These are phyloP conservation scores for Myanophis thanlyinensis DNA, from an alignment of 2,113 vertebrate genomes.

Conservation along the genomic window DNA sequence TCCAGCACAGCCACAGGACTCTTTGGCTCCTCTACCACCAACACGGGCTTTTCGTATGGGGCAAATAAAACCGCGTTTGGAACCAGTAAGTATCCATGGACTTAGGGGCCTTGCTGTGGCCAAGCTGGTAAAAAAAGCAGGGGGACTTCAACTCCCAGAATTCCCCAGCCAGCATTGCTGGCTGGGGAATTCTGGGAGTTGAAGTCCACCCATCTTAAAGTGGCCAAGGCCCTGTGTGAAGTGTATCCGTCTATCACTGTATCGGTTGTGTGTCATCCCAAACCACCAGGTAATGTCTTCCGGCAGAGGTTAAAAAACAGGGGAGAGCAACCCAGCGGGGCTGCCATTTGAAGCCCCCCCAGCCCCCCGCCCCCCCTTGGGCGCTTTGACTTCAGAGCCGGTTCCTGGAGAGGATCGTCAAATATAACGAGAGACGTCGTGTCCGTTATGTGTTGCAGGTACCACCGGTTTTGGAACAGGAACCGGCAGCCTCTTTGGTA, in stretches of 20 bases:
- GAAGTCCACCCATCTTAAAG: background rate
- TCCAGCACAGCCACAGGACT: constrained; percentile 85
- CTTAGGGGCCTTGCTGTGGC: background rate
- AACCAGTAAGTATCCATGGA: constrained; percentile 73
- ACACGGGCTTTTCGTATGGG: constrained; percentile 86
- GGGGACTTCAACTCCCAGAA: background rate
- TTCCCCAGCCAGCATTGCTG: too few relatives aligned
- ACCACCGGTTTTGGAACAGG: constrained; percentile 82
- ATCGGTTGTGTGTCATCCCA: background rate
- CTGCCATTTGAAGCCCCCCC: background rate
- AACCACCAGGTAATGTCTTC: background rate
- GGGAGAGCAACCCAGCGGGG: background rate
- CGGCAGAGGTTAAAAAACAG: background rate
- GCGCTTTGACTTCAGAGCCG: background rate
- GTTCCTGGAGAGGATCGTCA: background rate
- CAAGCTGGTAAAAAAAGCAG: background rate
- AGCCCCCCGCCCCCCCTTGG: background rate
- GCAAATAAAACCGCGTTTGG: constrained; percentile 88
- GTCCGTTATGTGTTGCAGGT: constrained; percentile 53
- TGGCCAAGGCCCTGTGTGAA: background rate
- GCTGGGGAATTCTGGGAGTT: background rate
- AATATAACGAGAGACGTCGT: too few relatives aligned
- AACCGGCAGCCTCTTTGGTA: constrained; percentile 83
- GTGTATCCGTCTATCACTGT: background rate
- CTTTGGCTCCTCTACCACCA: constrained; percentile 85